These are phyloP conservation scores for Stictonetta naevosa DNA, from an alignment of 2,113 vertebrate genomes.

Conservation along the genomic window DNA sequence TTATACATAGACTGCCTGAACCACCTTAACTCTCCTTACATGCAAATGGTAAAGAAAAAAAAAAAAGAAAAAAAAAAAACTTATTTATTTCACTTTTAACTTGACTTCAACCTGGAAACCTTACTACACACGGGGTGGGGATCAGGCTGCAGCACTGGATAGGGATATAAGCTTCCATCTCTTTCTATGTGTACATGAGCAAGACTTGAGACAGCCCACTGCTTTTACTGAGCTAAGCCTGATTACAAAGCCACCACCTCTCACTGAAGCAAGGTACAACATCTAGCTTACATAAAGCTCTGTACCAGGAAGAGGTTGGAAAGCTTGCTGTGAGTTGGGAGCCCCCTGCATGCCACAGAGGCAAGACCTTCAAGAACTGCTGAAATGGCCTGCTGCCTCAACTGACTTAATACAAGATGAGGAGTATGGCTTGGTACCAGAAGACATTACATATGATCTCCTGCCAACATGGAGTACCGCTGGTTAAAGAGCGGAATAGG, in stretches of 20 bases:
- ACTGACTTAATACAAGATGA: background rate
- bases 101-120: background rate
- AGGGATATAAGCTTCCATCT: background rate
- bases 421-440: background rate
- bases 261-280: background rate
- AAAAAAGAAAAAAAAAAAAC: background rate
- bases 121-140: background rate
- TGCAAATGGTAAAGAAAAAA: background rate
- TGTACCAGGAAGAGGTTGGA: rapidly evolving
- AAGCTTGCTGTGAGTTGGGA: background rate
- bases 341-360: background rate
- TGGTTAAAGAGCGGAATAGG: background rate
- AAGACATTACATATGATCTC: background rate
- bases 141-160: background rate
- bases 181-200: background rate
- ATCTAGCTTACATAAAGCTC: background rate
- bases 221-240: background rate
- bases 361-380: background rate
- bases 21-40: background rate
- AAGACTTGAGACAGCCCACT: background rate
- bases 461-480: background rate
- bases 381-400: background rate
- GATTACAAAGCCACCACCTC: background rate
- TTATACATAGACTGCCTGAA: background rate
- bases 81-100: background rate